Base-by-base conservation (phyloP, 64 coral and sea anemone species). In the Trachythela sp. region DNA sequence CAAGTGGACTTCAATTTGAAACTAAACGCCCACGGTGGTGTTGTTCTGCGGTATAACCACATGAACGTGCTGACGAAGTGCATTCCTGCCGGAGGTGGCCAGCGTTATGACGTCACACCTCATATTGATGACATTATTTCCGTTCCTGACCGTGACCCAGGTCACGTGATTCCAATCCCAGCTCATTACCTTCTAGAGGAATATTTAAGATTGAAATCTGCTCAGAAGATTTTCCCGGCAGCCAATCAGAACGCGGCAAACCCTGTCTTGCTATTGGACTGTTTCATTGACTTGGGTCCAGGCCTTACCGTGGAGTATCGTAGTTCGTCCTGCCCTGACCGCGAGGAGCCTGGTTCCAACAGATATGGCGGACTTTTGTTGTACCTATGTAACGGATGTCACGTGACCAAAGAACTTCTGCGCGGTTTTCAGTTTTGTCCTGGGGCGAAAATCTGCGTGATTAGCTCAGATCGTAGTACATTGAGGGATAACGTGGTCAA, bases 401-500 rank as follows among this genome's bases (percentile, higher is more conserved):
- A 88, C 77, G 94, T 99, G 13, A 91, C 89, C 20, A 90, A 90
- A 70, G 85, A 93, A 84, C 85, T 93, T 31, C 86, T 99, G 6
- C 86, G 92, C 13, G 86, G 91, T 38, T 95, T 99, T 51, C 86
- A 95, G 64, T 99, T 99, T 72, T 89, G 88, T 70, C 86, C 94
- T 80, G 85, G 88, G 85, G 94, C 96, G 24, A 91, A 92, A 50
- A 84, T 99, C 2, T 99, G 96, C 48, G 86, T 99, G 50, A 94
- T 99, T 27, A 95, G 96, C 33, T 91, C 88, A 89, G 96, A 99
- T 86, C 91, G 96, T 2, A 99, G 94, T 48, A 95, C 90, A 20
- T 89, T 99, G 9, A 92, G 96, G 87, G 93, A 99, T 88, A 91
- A 99, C 84, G 91, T 99, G 39, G 96, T 90, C 8, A 84, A 94